Conservation (phyloP, 1,140 invertebrate genomes). For the Cyrtorhinus lividipennis region DNA sequence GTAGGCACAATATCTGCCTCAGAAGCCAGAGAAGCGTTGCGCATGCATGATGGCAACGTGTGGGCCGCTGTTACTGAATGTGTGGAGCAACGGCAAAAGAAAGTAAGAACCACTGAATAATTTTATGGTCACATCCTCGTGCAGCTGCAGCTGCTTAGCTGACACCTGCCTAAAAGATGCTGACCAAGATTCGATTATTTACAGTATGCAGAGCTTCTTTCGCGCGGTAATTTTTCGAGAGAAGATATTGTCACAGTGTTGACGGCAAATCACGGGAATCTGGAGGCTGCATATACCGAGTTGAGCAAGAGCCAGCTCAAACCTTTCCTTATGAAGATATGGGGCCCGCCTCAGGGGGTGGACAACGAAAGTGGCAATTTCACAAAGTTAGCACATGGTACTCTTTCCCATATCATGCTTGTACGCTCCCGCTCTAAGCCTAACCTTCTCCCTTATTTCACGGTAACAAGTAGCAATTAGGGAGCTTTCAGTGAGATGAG, state of each 20-base stretch:
- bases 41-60: constrained; percentile 63
- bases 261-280: constrained; percentile 57
- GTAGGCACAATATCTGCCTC: constrained; percentile 56
- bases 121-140: no score
- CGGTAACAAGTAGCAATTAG: no score
- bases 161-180: no score
- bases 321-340: constrained; percentile 70
- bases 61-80: constrained; percentile 83
- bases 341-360: constrained; percentile 49
- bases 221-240: constrained; percentile 52
- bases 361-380: constrained; percentile 20
- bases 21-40: constrained; percentile 68
- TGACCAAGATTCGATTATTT: no score
- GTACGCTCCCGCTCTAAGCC: not conserved
- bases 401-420: not conserved
- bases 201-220: constrained; percentile 52
- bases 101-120: no score
- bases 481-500: no score
- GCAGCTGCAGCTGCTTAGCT: no score
- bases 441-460: no score
- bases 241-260: constrained; percentile 59
- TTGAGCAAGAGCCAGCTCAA: constrained; percentile 61
- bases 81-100: constrained; percentile 64
- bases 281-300: constrained; percentile 55
- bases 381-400: constrained; percentile 21